phyloP scores from a whole-genome alignment of 2,888 invertebrate species.

The Danaus chrysippus region DNA sequence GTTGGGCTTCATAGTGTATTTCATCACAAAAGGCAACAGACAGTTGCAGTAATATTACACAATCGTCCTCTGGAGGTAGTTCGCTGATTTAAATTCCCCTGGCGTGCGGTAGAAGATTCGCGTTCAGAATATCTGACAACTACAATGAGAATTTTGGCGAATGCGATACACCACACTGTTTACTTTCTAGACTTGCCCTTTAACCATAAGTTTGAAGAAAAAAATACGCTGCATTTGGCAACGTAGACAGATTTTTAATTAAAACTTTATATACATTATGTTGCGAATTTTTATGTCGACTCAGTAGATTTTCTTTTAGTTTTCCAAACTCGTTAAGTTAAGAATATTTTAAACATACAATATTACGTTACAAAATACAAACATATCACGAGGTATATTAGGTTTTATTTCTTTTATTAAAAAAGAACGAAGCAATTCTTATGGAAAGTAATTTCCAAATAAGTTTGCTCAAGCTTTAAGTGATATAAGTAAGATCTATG shows the following conservation, averaged over 20 bases:
- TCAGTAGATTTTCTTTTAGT: too few species aligned
- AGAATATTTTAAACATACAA: too few species aligned
- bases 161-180: neutral
- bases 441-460: conserved; percentile 3
- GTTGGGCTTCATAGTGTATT: neutral
- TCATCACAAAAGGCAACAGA: conserved; percentile 1
- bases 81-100: conserved; percentile 2
- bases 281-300: too few species aligned
- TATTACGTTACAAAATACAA: too few species aligned
- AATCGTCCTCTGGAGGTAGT: neutral
- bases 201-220: neutral
- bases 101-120: neutral
- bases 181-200: neutral
- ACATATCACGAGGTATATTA: too few species aligned
- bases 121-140: neutral
- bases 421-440: neutral
- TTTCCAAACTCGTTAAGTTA: too few species aligned
- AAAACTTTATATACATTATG: too few species aligned
- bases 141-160: conserved; percentile 1
- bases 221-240: conserved; percentile 4
- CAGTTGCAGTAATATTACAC: neutral
- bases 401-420: too few species aligned
- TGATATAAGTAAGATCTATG: neutral
- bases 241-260: neutral
- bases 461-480: conserved; percentile 7